Conservation (phyloP, 2,113 vertebrate species). For the Cavia porcellus region DNA sequence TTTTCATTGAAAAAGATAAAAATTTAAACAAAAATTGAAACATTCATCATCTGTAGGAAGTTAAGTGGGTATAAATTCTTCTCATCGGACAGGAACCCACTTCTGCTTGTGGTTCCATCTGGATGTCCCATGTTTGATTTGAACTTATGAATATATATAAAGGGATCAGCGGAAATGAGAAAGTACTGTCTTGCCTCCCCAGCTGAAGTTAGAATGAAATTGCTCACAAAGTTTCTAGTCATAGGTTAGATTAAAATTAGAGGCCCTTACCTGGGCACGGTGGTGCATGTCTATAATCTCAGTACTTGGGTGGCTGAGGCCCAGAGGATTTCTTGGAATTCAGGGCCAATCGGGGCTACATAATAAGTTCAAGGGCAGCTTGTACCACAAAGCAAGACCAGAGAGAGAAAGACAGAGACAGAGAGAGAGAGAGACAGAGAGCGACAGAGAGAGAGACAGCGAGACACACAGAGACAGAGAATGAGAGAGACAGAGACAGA, state of each 20-base stretch:
- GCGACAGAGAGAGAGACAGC: no score
- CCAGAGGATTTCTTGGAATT: background rate
- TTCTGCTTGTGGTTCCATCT: background rate
- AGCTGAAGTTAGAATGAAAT: constrained; percentile 51
- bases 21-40: background rate
- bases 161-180: constrained; percentile 3
- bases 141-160: background rate
- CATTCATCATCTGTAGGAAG: background rate
- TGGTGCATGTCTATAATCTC: background rate
- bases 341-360: background rate
- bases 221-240: background rate
- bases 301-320: background rate
- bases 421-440: background rate
- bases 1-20: constrained; percentile 53
- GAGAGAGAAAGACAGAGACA: no score
- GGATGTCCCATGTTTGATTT: background rate
- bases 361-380: background rate
- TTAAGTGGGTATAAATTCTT: background rate
- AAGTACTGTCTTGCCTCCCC: background rate
- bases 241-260: constrained; percentile 4
- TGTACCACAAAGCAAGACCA: background rate
- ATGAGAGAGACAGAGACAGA: no score
- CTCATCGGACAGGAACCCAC: background rate
- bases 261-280: background rate
- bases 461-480: no score